A percentile compares a stretch with the other conserved stretches of the same genome.
These are phyloP conservation scores for Sternarchorhynchus goeldii DNA, from an alignment of 2,797 vertebrate species.

Conservation along the genomic window DNA sequence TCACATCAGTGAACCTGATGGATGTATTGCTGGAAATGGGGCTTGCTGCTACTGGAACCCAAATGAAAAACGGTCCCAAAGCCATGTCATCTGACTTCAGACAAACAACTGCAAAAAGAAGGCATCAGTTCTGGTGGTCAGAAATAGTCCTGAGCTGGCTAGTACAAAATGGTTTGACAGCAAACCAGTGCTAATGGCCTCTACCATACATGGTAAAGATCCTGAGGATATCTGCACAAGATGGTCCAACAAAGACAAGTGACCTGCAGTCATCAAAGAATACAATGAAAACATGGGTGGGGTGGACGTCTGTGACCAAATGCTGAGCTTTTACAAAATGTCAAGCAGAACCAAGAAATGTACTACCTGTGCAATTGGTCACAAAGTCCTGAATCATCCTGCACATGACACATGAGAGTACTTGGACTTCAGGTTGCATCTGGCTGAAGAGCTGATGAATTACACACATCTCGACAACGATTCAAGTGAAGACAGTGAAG, in stretches of 20 bases:
- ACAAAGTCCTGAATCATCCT: neutral
- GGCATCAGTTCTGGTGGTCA: constrained; percentile 39
- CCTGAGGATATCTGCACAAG: constrained; percentile 42
- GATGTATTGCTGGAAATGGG: constrained; percentile 47
- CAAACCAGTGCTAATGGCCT: constrained; percentile 46
- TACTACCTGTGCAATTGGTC: constrained; percentile 31
- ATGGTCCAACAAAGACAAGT: constrained; percentile 53
- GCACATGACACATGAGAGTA: too few species aligned
- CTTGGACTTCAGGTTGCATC: too few species aligned
- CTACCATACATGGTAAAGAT: constrained; percentile 37
- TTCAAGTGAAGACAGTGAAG: too few species aligned
- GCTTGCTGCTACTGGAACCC: constrained; percentile 40
- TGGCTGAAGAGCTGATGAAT: too few species aligned
- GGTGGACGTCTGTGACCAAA: constrained; percentile 49
- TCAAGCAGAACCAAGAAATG: constrained; percentile 45
- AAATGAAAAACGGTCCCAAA: constrained; percentile 36
- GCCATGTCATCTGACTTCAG: constrained; percentile 20
- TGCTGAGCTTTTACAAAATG: constrained; percentile 49
- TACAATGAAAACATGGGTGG: constrained; percentile 55
- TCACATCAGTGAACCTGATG: constrained; percentile 36
- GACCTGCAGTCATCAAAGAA: constrained; percentile 47
- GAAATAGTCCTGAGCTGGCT: constrained; percentile 23
- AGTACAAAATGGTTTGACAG: constrained; percentile 52
- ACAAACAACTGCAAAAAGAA: constrained; percentile 39
- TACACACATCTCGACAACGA: too few species aligned